Conservation (phyloP, 64 coral and sea anemone genomes). For the Pachyseris speciosa region DNA sequence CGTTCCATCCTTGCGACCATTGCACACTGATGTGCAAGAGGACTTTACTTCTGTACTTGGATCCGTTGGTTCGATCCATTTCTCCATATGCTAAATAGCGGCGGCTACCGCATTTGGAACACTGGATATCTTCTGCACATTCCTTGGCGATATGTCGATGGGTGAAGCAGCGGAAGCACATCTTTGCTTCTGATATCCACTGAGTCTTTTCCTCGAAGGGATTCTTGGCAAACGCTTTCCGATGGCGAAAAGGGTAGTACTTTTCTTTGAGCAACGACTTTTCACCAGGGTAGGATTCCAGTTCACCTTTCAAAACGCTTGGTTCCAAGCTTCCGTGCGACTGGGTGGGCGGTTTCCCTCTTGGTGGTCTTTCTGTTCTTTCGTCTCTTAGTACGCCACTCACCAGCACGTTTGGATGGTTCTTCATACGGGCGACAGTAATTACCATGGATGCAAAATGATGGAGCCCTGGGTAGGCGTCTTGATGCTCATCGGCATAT, state of each 20-base stretch:
- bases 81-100: conserved; percentile 39
- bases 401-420: conserved; percentile 36
- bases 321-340: neutral
- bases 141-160: conserved; percentile 14
- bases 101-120: conserved; percentile 10
- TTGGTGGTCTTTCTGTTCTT: neutral
- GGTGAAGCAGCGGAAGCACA: conserved; percentile 51
- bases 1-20: conserved; percentile 12
- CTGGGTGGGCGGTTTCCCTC: neutral
- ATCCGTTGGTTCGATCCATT: neutral
- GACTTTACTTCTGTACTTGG: neutral
- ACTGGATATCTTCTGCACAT: conserved; percentile 5
- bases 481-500: neutral
- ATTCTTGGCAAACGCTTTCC: conserved; percentile 16
- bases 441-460: neutral
- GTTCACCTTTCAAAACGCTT: neutral
- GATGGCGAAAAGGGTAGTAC: conserved; percentile 26
- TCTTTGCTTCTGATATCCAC: conserved; percentile 4
- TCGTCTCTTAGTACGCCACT: neutral
- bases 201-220: conserved; percentile 20
- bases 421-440: conserved; percentile 39
- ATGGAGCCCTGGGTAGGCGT: conserved; percentile 20
- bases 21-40: conserved; percentile 58
- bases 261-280: neutral
- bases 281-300: neutral